phyloP scores from a whole-genome alignment of 2,888 invertebrate genomes.

The Heteromurus nitidus region DNA sequence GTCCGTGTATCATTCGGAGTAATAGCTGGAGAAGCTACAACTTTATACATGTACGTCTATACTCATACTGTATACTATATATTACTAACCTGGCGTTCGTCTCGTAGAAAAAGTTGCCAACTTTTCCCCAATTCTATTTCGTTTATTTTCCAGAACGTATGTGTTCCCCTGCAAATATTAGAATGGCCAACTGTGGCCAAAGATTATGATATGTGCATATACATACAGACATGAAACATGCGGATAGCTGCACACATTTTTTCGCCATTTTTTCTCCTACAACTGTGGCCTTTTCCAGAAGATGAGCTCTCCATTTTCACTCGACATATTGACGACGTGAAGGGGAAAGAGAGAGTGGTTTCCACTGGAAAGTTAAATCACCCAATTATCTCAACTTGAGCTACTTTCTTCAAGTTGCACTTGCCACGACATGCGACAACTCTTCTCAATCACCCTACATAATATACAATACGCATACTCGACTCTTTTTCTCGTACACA shows the following conservation, averaged over 20 bases:
- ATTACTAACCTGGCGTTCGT: neutral
- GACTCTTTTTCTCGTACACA: neutral
- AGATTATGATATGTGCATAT: too few relatives aligned
- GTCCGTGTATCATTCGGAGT: neutral
- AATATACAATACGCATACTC: neutral
- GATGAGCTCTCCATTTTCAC: too few relatives aligned
- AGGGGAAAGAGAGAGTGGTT: neutral
- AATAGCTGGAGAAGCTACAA: neutral
- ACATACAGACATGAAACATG: too few relatives aligned
- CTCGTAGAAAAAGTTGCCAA: neutral
- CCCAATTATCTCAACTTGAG: slow-evolving; percentile 48
- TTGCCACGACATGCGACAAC: neutral
- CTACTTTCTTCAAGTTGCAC: neutral
- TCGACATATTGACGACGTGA: slow-evolving; percentile 1
- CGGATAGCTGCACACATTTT: too few relatives aligned
- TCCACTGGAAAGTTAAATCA: slow-evolving; percentile 42
- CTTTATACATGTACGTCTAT: too few relatives aligned
- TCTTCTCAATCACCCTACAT: neutral
- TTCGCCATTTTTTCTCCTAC: too few relatives aligned
- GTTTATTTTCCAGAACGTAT: neutral
- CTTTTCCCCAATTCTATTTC: slow-evolving; percentile 9
- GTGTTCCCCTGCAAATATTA: too few relatives aligned
- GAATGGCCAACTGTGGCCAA: too few relatives aligned
- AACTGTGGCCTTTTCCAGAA: too few relatives aligned
- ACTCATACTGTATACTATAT: neutral